phyloP scores from a whole-genome alignment of 2,797 vertebrate species.

The Pseudomugil gertrudae region DNA sequence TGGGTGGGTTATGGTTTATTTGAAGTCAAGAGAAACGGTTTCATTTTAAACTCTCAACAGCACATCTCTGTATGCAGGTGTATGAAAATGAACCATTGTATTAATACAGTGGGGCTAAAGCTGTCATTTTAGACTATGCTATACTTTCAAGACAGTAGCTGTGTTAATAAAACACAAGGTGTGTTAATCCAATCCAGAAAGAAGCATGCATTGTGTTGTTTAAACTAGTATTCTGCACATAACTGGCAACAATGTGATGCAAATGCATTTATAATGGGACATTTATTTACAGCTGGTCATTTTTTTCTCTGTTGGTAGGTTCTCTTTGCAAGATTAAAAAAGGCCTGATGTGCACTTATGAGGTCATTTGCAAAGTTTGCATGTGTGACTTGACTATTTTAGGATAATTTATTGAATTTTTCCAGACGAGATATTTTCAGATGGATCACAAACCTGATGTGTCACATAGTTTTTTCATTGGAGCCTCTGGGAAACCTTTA shows the following conservation, averaged over 20 bases:
- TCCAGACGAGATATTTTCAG: background rate
- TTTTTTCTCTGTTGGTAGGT: background rate
- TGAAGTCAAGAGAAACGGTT: background rate
- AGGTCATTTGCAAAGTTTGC: background rate
- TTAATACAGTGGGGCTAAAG: background rate
- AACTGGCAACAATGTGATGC: background rate
- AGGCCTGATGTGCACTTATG: background rate
- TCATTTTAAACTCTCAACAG: background rate
- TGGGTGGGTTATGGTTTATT: background rate
- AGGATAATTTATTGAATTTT: background rate
- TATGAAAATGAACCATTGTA: background rate
- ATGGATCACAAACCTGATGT: background rate
- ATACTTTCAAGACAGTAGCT: background rate
- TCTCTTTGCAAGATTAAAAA: background rate
- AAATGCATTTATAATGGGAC: background rate
- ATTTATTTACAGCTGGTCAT: background rate
- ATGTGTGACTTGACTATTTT: background rate
- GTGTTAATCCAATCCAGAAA: background rate
- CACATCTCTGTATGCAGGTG: background rate
- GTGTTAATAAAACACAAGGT: background rate
- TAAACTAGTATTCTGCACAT: background rate
- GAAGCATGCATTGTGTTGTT: background rate
- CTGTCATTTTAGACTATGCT: background rate
- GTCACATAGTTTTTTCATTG: background rate
- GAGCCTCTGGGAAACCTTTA: background rate